Evolutionary conservation across 2,113 vertebrate species (phyloP).

Genomic region (Hepsetus odoe): DNA sequence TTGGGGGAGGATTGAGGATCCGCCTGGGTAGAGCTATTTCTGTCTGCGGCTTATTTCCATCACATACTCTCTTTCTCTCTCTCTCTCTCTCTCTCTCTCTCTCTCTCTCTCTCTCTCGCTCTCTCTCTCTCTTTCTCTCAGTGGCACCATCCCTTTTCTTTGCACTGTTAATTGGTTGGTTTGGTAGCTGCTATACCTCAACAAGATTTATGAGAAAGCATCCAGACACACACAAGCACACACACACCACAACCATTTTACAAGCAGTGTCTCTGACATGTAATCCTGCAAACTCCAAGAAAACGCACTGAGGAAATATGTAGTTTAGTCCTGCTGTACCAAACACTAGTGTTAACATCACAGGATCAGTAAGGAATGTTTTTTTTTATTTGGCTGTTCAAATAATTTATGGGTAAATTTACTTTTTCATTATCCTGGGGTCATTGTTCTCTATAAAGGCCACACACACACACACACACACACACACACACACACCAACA

Average conservation of each 20-base stretch:
- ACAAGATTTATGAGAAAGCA: background rate
- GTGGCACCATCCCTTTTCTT: background rate
- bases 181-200: slow-evolving; percentile 2
- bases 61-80: slow-evolving; percentile 5
- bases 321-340: too few species aligned
- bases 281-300: too few species aligned
- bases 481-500: too few species aligned
- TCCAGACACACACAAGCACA: background rate
- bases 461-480: background rate
- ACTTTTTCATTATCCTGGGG: background rate
- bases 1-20: slow-evolving; percentile 36
- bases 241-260: background rate
- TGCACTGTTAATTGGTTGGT: background rate
- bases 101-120: slow-evolving; percentile 6
- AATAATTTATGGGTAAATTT: too few species aligned
- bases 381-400: too few species aligned
- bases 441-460: background rate
- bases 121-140: background rate
- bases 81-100: slow-evolving; percentile 6
- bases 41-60: slow-evolving; percentile 26
- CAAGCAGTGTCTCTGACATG: too few species aligned
- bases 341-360: too few species aligned
- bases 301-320: too few species aligned
- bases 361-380: too few species aligned
- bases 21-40: slow-evolving; percentile 18